phyloP scores from a whole-genome alignment of 2,113 vertebrate species.

The Indri indri region DNA sequence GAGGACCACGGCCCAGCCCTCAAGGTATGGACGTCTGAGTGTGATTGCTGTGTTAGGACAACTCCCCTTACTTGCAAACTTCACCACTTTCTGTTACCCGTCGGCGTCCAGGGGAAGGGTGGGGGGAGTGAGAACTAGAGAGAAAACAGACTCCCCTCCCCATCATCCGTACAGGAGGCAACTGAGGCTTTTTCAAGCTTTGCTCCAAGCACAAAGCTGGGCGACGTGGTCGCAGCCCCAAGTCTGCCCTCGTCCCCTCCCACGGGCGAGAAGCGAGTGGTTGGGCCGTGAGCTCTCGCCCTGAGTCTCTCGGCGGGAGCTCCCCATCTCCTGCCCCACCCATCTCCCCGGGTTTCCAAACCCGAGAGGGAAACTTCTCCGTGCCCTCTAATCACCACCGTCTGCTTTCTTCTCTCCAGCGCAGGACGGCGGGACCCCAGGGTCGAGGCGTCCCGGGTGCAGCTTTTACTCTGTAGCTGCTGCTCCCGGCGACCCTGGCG shows the following conservation, averaged over 20 bases:
- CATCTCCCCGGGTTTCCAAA: constrained; percentile 20
- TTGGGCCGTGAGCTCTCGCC: not conserved
- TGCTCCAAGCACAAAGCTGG: constrained; percentile 23
- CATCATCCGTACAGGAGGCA: not conserved
- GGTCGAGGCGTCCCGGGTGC: not conserved
- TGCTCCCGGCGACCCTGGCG: not conserved
- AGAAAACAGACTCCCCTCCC: not conserved
- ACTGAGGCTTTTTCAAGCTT: not conserved
- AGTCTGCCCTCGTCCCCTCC: not conserved
- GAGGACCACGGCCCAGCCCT: constrained; percentile 38
- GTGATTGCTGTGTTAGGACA: constrained; percentile 5
- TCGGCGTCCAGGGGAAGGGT: not conserved
- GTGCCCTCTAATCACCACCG: not conserved
- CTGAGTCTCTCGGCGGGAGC: not conserved
- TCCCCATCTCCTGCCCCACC: not conserved
- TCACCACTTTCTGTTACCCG: not conserved
- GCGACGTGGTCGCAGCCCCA: not conserved
- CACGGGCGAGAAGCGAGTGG: not conserved
- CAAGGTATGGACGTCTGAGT: constrained; percentile 36
- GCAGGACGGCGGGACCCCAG: not conserved
- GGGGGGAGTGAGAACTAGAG: not conserved
- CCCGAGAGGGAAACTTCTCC: constrained; percentile 51
- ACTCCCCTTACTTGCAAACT: constrained; percentile 49
- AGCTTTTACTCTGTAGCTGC: not conserved
- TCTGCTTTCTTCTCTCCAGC: constrained; percentile 22